Evolutionary conservation across 1,140 invertebrate genomes (phyloP).

Genomic region (Calliphora vicina): DNA sequence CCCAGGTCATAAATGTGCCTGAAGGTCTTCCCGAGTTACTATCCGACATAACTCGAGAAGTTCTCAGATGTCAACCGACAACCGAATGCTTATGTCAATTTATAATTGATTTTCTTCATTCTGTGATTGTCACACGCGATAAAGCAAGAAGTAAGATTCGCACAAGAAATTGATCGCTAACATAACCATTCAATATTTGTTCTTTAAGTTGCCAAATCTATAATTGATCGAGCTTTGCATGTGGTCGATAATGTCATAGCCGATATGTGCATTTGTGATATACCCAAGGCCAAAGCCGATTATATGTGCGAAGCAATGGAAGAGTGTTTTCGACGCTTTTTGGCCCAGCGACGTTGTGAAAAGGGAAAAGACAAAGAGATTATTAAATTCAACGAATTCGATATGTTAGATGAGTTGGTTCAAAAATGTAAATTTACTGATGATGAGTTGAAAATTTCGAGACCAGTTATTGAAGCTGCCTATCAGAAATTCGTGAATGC

Average conservation of each 20-base stretch:
- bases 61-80: slow-evolving; percentile 70
- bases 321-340: slow-evolving; percentile 57
- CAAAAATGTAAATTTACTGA: slow-evolving; percentile 50
- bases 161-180: neutral
- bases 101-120: slow-evolving; percentile 74
- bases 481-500: slow-evolving; percentile 58
- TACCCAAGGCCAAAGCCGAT: slow-evolving; percentile 51
- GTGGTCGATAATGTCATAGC: slow-evolving; percentile 56
- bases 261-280: slow-evolving; percentile 55
- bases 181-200: neutral
- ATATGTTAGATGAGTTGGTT: slow-evolving; percentile 55
- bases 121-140: slow-evolving; percentile 73
- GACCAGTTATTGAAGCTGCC: slow-evolving; percentile 55
- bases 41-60: slow-evolving; percentile 74
- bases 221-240: slow-evolving; percentile 50
- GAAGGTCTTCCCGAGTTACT: slow-evolving; percentile 74
- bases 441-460: slow-evolving; percentile 47
- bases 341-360: slow-evolving; percentile 55
- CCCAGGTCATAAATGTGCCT: slow-evolving; percentile 63
- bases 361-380: slow-evolving; percentile 49
- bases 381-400: slow-evolving; percentile 50
- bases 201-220: slow-evolving; percentile 50
- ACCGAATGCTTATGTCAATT: slow-evolving; percentile 69
- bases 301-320: slow-evolving; percentile 52
- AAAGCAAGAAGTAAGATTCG: slow-evolving; percentile 52